phyloP scores from a whole-genome alignment of 1,140 invertebrate species.

The Drosophila albomicans region DNA sequence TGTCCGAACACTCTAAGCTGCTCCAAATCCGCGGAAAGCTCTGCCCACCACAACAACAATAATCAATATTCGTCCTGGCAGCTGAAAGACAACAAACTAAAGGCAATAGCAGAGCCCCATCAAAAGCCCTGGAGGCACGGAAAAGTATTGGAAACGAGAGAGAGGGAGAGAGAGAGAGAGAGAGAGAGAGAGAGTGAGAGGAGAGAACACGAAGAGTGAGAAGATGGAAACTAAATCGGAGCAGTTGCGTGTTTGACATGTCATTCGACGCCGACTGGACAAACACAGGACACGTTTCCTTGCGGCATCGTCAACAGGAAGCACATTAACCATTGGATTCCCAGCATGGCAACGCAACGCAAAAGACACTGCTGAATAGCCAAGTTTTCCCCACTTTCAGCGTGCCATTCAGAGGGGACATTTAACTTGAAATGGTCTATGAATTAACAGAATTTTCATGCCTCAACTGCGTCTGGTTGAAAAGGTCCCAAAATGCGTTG shows the following conservation, averaged over 20 bases:
- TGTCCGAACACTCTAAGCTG: constrained; percentile 47
- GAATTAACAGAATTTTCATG: constrained; percentile 60
- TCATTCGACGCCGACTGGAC: constrained; percentile 66
- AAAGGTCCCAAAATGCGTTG: constrained; percentile 9
- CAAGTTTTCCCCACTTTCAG: constrained; percentile 35
- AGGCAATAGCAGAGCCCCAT: not conserved
- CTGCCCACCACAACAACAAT: constrained; percentile 64
- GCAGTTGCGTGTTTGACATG: constrained; percentile 77
- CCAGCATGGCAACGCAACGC: constrained; percentile 12
- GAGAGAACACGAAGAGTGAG: too few relatives aligned
- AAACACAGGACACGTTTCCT: constrained; percentile 48
- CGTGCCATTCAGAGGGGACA: constrained; percentile 31
- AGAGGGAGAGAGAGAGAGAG: too few relatives aligned
- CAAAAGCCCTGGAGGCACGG: not conserved
- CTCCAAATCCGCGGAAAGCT: constrained; percentile 69
- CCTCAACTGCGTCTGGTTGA: constrained; percentile 46
- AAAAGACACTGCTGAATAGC: constrained; percentile 46
- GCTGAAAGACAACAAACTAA: constrained; percentile 20
- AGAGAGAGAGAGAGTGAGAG: too few relatives aligned
- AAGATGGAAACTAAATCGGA: constrained; percentile 35
- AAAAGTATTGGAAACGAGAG: not conserved
- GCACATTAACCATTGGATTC: constrained; percentile 69
- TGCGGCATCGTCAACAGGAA: constrained; percentile 71
- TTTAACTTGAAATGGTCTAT: constrained; percentile 73
- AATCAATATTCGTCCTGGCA: constrained; percentile 68